Evolutionary conservation across 2,113 vertebrate species (phyloP).

Genomic region (Leucoraja erinaceus): DNA sequence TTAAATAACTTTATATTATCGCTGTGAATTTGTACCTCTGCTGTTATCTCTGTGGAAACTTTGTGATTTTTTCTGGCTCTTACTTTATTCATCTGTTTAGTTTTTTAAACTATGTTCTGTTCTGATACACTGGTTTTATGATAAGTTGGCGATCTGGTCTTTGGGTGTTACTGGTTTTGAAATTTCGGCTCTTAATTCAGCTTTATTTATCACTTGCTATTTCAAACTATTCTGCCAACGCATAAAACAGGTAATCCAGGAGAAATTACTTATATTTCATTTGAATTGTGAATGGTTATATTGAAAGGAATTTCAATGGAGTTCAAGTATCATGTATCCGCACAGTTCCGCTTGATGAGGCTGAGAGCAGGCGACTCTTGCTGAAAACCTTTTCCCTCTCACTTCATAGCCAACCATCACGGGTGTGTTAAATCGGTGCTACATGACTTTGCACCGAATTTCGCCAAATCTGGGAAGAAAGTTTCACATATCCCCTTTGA

Average conservation of each 20-base stretch:
- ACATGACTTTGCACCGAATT: not conserved
- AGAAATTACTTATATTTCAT: not conserved
- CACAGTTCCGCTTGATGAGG: not conserved
- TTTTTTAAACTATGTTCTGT: not conserved
- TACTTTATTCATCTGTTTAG: not conserved
- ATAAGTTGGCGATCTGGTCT: not conserved
- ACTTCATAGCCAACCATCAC: not conserved
- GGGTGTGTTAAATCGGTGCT: not conserved
- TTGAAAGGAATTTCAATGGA: not conserved
- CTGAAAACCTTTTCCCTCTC: not conserved
- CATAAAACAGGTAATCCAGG: not conserved
- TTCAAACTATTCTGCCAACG: not conserved
- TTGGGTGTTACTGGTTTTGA: not conserved
- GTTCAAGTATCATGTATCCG: not conserved
- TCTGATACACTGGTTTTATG: not conserved
- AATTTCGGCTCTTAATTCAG: not conserved
- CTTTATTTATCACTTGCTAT: not conserved
- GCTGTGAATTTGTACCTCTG: not conserved
- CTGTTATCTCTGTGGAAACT: not conserved
- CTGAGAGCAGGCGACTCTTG: too few species aligned
- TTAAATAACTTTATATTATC: not conserved
- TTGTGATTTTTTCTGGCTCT: not conserved
- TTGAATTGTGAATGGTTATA: slow-evolving; percentile 2
- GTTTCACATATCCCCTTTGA: not conserved
- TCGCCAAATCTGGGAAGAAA: not conserved